Base-by-base conservation (phyloP, 2,797 vertebrate species). In the Sebastes matsubarae region DNA sequence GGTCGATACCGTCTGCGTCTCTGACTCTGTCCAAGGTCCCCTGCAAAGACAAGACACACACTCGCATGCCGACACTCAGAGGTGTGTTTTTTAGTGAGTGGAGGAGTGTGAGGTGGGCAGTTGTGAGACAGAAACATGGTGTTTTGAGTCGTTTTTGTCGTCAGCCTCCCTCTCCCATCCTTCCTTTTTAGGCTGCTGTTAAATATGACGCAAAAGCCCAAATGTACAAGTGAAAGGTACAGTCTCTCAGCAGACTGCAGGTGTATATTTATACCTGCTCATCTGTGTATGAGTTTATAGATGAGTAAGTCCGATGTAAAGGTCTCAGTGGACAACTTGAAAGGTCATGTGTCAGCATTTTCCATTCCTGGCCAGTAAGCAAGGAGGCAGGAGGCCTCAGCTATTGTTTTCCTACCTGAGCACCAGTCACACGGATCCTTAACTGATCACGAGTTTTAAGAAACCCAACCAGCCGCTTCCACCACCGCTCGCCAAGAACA, bases 1-100 rank as follows among this genome's bases (percentile, higher is more conserved):
- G 75, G 84, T 88, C 79, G 72, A 90, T 88, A 66, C 58, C 6
- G 72, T 88, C 87, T 82, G 66, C 20, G 10, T 54, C 77, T 68
- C 75, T 12, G 29, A 77, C 80, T 84, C 75, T 36, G 25, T 75
- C 79, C 84, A 87, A 85, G 75, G 79, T 87, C 80, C 46, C 75
- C 66, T 36, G 52, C 59, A 52, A 61, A 74, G 27, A 68, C 24
- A 58, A 52, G 18, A 52, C 8, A 32, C 58, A n/a, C 60, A 18
- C 27, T 8, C 2, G 2, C 73, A 38, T 34, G 34, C 57, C 6
- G 3, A 69, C 52, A 27, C 80, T 36, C 4, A 22, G 52, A 78
- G 54, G 30, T 32, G 66, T 72, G 58, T 60, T 63, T 13, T 77
- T 68, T 46, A 24, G 6, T 54, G 36, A 67, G 36, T 77, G 52